These are phyloP conservation scores for Orchesella flavescens DNA, from an alignment of 2,888 invertebrate species.

Conservation along the genomic window DNA sequence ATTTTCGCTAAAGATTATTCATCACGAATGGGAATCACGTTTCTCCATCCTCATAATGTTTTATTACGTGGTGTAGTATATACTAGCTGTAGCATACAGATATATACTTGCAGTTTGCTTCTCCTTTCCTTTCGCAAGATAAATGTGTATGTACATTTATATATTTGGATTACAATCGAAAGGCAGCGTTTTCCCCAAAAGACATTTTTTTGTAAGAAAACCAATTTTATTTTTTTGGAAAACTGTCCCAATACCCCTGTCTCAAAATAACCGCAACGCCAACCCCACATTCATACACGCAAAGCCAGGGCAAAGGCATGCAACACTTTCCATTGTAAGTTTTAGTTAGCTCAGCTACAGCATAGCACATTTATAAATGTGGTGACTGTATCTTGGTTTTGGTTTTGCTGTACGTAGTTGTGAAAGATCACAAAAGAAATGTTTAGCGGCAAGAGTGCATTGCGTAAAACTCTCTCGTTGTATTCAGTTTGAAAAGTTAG, in stretches of 20 bases:
- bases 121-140: neutral
- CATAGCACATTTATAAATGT: slow-evolving; percentile 21
- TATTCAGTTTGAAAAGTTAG: neutral
- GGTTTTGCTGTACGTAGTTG: slow-evolving; percentile 16
- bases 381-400: slow-evolving; percentile 19
- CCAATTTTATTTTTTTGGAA: slow-evolving; percentile 42
- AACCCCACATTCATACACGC: slow-evolving; percentile 9
- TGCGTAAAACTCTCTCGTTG: slow-evolving; percentile 7
- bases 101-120: neutral
- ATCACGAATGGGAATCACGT: slow-evolving; percentile 59
- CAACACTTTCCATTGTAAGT: neutral
- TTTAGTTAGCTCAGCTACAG: neutral
- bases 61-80: slow-evolving; percentile 21
- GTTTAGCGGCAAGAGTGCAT: neutral
- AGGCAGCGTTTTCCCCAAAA: neutral
- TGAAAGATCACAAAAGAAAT: slow-evolving; percentile 10
- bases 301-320: neutral
- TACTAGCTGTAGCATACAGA: no score
- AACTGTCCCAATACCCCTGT: slow-evolving; percentile 32
- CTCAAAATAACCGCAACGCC: slow-evolving; percentile 35
- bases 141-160: slow-evolving; percentile 14
- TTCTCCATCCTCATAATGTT: slow-evolving; percentile 43
- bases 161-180: slow-evolving; percentile 22
- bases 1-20: slow-evolving; percentile 43
- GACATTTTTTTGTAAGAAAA: slow-evolving; percentile 35